Evolutionary conservation across 2,888 invertebrate species (phyloP), one percentile per base, ranked within the genome.

Genomic region (Ophion costatus): DNA sequence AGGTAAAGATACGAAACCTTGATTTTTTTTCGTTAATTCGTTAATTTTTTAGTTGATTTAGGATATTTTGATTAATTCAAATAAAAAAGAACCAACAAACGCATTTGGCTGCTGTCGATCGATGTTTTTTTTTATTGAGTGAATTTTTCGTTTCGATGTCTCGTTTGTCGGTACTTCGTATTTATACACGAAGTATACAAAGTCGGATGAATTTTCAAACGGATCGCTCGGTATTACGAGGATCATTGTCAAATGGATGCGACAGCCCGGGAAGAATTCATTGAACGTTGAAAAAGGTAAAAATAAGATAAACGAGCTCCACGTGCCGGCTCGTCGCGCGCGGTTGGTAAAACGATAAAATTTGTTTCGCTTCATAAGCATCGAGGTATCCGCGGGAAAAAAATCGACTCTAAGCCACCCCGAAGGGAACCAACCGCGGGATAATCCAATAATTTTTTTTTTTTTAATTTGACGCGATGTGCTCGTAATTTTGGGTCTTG

Each of bases 351-450:
- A 80, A 51, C 82, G 79, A 85, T 71, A 80, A 76, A 67, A 87
- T 90, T 88, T 88, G 86, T 78, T 79, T 89, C 88, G 88, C 84
- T 86, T 85, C 85, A 87, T 86, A 74, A 84, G 80, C 80, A 83
- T 20, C 77, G 67, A 88, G 89, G 87, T 82, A 89, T 90, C 77
- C 82, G 51, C 45, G 22, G 56, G 38, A 63, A 61, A 63, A 63
- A 64, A 64, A 45, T 51, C 56, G 59, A 67, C 38, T 57, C 63
- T 79, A 74, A 76, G 74, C 79, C 69, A 78, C 82, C 80, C 80
- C 70, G 82, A 42, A 22, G 38, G 24, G 1, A 45, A 45, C 45
- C 45, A 14, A 45, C 45, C 45, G 45, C 45, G 45, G 63, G 24
- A 74, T 63, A 45, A 22, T 74, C 63, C 42, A 45, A 74, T 22